phyloP scores from a whole-genome alignment of 1,140 invertebrate genomes.

The Lamellibrachia luymesi region DNA sequence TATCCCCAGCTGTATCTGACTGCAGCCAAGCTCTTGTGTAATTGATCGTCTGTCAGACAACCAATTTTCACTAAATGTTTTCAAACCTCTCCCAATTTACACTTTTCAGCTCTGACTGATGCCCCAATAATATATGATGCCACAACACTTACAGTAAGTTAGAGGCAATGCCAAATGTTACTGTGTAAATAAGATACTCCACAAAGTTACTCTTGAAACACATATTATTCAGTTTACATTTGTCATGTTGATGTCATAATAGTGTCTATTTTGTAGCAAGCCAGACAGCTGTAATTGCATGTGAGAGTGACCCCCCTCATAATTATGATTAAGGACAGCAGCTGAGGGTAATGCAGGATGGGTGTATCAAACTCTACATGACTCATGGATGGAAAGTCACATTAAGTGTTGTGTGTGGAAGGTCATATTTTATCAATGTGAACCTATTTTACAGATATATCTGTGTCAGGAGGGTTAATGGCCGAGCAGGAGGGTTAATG shows the following conservation, averaged over 20 bases:
- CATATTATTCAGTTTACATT: not conserved
- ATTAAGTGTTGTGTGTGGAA: not conserved
- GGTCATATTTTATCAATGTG: no score
- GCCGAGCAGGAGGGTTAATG: no score
- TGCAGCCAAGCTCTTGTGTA: not conserved
- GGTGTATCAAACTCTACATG: not conserved
- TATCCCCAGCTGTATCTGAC: not conserved
- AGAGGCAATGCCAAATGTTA: not conserved
- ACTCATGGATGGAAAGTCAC: not conserved
- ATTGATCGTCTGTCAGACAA: not conserved
- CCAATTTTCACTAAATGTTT: no score
- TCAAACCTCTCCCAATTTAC: not conserved
- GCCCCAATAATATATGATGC: no score
- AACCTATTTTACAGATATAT: no score
- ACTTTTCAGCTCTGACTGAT: not conserved
- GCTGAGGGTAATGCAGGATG: not conserved
- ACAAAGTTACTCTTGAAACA: not conserved
- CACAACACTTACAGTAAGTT: not conserved
- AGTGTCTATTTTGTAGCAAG: not conserved
- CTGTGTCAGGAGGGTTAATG: no score
- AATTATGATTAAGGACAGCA: not conserved
- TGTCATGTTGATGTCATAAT: not conserved
- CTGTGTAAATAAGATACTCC: not conserved
- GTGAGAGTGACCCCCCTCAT: not conserved
- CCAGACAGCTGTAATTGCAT: not conserved